Base-by-base conservation (phyloP, 2,888 invertebrate genomes). In the Tetrapedia diversipes region DNA sequence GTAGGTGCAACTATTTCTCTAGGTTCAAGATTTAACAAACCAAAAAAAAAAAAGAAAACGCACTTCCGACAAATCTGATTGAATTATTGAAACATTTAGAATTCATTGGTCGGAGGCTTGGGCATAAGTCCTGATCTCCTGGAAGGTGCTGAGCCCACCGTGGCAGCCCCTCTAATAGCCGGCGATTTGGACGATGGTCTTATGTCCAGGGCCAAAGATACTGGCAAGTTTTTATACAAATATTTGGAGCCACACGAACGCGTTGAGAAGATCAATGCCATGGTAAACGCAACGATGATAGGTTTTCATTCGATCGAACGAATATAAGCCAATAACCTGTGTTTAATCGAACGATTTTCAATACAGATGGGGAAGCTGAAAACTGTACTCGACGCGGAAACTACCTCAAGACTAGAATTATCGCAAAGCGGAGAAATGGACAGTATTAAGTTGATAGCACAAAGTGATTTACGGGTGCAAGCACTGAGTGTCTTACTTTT, bases 401-500 rank as follows among this genome's bases (percentile, higher is more conserved):
- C 96, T 47, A 92, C 92, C 77, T 93, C 93, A 85, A 88, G 91
- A 87, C 82, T 89, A 85, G 89, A 89, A 67, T 82, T 91, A 80
- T 88, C 90, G 22, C 90, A 90, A 47, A 86, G 77, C 59, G 84
- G 85, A 41, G 90, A 91, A 27, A 63, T 78, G 32, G 89, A 90
- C 64, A 89, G 86, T 76, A 83, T 84, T 29, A 90, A 88, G 78
- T 84, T 90, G 81, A 91, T 91, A 49, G 85, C 86, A 82, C 95
- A 95, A 88, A 95, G 96, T 51, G 98, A 98, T 89, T 95, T 96
- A 81, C 95, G 97, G 87, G 96, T 98, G 8, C 97, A 97, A 92
- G 97, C 98, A 0, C 93, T 99, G 78, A 97, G 98, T 60, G 96
- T 98, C 64, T 94, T 98, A 81, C 96, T 98, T 96, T 93, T 99